phyloP scores from a whole-genome alignment of 2,888 invertebrate genomes.

The Notodonta dromedarius region DNA sequence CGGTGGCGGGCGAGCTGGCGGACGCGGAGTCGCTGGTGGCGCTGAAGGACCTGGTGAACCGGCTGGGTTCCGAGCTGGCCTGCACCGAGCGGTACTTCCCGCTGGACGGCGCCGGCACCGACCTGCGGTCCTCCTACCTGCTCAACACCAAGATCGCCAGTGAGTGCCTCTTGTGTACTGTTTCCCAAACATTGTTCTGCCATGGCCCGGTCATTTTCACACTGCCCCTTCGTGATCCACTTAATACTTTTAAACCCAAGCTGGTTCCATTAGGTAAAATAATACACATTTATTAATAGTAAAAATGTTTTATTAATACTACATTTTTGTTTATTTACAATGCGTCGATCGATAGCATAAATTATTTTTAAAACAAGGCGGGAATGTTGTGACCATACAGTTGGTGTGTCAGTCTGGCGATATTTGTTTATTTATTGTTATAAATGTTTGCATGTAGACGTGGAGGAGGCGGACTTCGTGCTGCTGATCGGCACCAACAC shows the following conservation, averaged over 20 bases:
- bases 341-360: too few species aligned
- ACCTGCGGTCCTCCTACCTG: constrained; percentile 95
- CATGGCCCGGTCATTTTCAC: too few species aligned
- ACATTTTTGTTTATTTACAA: too few species aligned
- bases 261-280: too few species aligned
- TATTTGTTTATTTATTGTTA: neutral
- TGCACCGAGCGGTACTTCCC: constrained; percentile 97
- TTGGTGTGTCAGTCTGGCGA: neutral
- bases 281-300: too few species aligned
- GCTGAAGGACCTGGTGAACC: constrained; percentile 96
- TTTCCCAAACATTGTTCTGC: too few species aligned
- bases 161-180: constrained; percentile 45
- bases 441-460: constrained; percentile 70
- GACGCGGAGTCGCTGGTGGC: constrained; percentile 96
- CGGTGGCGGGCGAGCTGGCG: constrained; percentile 94
- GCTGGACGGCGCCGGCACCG: constrained; percentile 90
- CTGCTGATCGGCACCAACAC: constrained; percentile 98
- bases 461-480: constrained; percentile 97
- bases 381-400: too few species aligned
- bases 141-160: constrained; percentile 95
- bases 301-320: too few species aligned
- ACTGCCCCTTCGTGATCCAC: too few species aligned
- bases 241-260: too few species aligned
- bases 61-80: constrained; percentile 92
- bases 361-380: too few species aligned